phyloP scores from a whole-genome alignment of 2,888 invertebrate genomes.

The Rhagonycha lutea region DNA sequence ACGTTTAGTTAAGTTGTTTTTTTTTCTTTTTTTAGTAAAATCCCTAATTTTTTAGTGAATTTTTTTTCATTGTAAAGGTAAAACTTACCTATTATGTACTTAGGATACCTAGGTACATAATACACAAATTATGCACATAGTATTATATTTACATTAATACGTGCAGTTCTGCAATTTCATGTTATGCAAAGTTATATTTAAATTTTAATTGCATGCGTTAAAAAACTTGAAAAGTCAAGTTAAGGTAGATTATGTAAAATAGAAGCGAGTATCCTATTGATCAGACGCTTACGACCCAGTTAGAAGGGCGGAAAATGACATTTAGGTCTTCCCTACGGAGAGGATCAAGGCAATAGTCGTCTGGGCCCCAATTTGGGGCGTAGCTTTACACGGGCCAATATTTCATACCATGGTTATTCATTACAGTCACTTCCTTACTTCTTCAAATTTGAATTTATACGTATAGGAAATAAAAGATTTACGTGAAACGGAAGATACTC shows the following conservation, averaged over 20 bases:
- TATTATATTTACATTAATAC: neutral
- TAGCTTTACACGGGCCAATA: constrained; percentile 42
- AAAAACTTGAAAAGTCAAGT: neutral
- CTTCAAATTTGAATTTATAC: neutral
- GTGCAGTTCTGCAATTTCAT: neutral
- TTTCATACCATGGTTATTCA: constrained; percentile 46
- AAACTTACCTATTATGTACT: too few relatives aligned
- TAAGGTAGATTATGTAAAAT: constrained; percentile 23
- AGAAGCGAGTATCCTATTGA: constrained; percentile 37
- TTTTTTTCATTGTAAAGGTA: too few relatives aligned
- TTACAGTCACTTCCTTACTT: constrained; percentile 27
- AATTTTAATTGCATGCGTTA: neutral
- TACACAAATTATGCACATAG: neutral
- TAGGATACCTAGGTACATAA: too few relatives aligned
- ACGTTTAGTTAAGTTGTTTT: too few relatives aligned
- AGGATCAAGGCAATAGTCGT: constrained; percentile 40
- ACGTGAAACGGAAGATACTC: neutral
- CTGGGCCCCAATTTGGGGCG: constrained; percentile 34
- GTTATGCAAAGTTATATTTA: neutral
- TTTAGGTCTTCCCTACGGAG: constrained; percentile 37
- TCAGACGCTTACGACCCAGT: constrained; percentile 38
- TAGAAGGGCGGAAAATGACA: constrained; percentile 38
- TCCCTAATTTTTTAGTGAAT: too few relatives aligned
- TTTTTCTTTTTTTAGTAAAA: too few relatives aligned
- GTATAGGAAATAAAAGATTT: neutral